Conservation (phyloP, 2,113 vertebrate genomes). For the Xenopus tropicalis region UCB_Xtro_10.0 CM004444.2:147152001-147152500, state of each 20-base stretch:
- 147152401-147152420: neutral
- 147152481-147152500: too few species aligned
- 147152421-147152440: neutral
- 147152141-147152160: neutral
- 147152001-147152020: conserved; percentile 63
- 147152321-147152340: conserved; percentile 54
- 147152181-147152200: conserved; percentile 73
- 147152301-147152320: conserved; percentile 67
- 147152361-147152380: neutral
- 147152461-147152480: too few species aligned
- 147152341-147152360: conserved; percentile 76
- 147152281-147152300: conserved; percentile 45
- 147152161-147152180: conserved; percentile 45
- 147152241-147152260: conserved; percentile 77
- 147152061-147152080: conserved; percentile 63
- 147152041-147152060: conserved; percentile 64
- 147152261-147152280: conserved; percentile 53
- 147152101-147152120: conserved; percentile 57
- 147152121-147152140: neutral
- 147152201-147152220: conserved; percentile 62
- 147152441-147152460: too few species aligned
- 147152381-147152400: neutral
- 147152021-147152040: conserved; percentile 77
- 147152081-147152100: conserved; percentile 77
- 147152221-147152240: conserved; percentile 51